Percentiles rank a stretch among this genome's conserved stretches.
phyloP scores from a whole-genome alignment of 1,140 invertebrate genomes.

The Tetramorium simillimum region DNA sequence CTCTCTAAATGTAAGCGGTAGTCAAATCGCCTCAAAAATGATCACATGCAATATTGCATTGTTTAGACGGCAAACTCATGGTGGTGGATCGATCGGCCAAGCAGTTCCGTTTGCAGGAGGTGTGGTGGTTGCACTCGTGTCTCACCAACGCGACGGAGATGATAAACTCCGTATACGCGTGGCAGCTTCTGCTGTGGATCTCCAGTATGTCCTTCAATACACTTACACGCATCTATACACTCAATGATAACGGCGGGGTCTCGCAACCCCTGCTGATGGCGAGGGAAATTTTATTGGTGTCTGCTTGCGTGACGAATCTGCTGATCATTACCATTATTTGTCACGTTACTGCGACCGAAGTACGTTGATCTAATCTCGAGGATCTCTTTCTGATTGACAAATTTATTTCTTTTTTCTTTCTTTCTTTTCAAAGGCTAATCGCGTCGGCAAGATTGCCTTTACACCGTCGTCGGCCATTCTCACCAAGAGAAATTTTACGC shows the following conservation, averaged over 20 bases:
- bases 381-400: not conserved
- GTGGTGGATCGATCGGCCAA: constrained; percentile 3
- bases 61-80: constrained; percentile 47
- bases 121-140: constrained; percentile 73
- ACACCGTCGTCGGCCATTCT: constrained; percentile 48
- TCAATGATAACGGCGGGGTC: constrained; percentile 33
- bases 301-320: constrained; percentile 61
- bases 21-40: not conserved
- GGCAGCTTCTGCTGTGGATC: constrained; percentile 71
- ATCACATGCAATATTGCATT: not conserved
- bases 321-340: constrained; percentile 65
- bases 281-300: constrained; percentile 62
- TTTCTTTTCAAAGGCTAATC: constrained; percentile 60
- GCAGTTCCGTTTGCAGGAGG: constrained; percentile 66
- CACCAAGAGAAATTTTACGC: constrained; percentile 52
- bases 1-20: not conserved
- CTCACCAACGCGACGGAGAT: constrained; percentile 66
- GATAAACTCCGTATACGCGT: constrained; percentile 69
- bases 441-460: constrained; percentile 66
- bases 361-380: not conserved
- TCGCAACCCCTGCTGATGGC: not conserved
- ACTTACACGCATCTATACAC: constrained; percentile 69
- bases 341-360: constrained; percentile 66
- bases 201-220: constrained; percentile 64
- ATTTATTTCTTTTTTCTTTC: not conserved